These are phyloP conservation scores for Pterostichus niger DNA, from an alignment of 2,888 invertebrate species.

Conservation along the genomic window DNA sequence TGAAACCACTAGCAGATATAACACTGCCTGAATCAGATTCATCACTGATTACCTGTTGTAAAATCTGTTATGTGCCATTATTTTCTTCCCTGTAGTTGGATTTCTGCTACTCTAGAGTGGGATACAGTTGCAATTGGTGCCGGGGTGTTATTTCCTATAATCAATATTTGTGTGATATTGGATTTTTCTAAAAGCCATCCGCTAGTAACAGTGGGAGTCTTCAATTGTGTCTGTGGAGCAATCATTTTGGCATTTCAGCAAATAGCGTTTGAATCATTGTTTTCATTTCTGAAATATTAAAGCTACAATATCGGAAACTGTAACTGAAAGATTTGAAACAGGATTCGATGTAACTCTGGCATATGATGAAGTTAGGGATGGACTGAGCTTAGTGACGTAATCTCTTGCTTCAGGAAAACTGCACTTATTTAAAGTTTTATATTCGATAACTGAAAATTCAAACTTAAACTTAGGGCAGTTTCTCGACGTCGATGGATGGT, in stretches of 20 bases:
- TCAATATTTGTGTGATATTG: neutral
- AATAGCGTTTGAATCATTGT: neutral
- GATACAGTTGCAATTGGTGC: too few species aligned
- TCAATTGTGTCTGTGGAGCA: neutral
- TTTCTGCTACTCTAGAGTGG: too few species aligned
- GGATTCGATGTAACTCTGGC: neutral
- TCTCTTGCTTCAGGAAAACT: neutral
- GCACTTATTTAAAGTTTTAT: conserved; percentile 8
- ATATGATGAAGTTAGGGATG: neutral
- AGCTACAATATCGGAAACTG: neutral
- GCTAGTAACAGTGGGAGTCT: neutral
- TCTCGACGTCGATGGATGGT: neutral
- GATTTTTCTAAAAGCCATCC: too few species aligned
- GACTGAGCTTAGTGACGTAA: neutral
- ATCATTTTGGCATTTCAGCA: neutral
- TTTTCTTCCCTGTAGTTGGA: too few species aligned
- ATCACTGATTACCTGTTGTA: too few species aligned
- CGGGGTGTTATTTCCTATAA: neutral
- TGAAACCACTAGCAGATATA: too few species aligned
- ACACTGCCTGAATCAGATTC: too few species aligned
- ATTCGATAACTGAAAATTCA: neutral
- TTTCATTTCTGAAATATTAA: neutral
- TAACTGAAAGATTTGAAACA: too few species aligned
- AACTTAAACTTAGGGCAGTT: conserved; percentile 4
- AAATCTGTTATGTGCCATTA: too few species aligned